Conservation (phyloP, 2,888 invertebrate species). For the Drosophila cyrtoloma region DNA sequence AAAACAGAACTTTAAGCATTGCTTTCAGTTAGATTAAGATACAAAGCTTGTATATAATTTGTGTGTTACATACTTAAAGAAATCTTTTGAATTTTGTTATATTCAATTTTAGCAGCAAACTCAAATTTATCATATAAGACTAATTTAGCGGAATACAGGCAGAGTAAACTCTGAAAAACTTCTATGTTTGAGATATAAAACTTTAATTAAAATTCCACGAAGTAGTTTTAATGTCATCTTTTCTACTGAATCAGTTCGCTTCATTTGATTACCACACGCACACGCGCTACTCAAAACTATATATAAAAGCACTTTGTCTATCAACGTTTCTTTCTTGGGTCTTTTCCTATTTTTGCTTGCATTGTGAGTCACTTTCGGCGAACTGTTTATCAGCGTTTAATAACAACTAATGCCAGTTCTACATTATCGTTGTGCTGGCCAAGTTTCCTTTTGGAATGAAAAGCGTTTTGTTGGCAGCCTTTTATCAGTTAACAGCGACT, state of each 20-base stretch:
- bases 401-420: constrained; percentile 48
- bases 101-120: not conserved
- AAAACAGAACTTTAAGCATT: not conserved
- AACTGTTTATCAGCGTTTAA: constrained; percentile 26
- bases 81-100: not conserved
- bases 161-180: not conserved
- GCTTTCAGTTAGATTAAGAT: not conserved
- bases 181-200: not conserved
- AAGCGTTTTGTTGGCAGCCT: constrained; percentile 50
- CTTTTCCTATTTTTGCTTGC: not conserved
- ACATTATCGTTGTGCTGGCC: constrained; percentile 49
- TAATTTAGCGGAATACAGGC: not conserved
- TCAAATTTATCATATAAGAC: not conserved
- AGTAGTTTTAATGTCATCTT: not conserved
- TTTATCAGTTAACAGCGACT: constrained; percentile 50
- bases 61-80: not conserved
- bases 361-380: constrained; percentile 36
- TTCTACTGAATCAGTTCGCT: not conserved
- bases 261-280: constrained; percentile 35
- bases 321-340: not conserved
- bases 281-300: not conserved
- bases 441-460: constrained; percentile 37
- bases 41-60: not conserved
- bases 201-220: not conserved
- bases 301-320: constrained; percentile 26